phyloP scores from a whole-genome alignment of 2,797 vertebrate species.

The Lacerta bilineata region DNA sequence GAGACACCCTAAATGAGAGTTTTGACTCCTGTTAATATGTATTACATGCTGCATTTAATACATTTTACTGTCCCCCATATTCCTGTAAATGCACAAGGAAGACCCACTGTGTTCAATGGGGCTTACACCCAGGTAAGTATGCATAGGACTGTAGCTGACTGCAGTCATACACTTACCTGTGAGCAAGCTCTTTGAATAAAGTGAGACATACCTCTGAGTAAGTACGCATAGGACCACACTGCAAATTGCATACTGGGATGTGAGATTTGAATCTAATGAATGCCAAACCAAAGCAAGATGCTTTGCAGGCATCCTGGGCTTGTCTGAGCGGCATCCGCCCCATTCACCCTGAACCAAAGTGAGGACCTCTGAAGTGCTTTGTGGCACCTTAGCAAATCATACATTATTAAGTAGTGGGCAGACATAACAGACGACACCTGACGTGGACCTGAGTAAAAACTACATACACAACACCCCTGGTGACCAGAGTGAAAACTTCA shows the following conservation, averaged over 20 bases:
- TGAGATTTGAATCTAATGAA: no score
- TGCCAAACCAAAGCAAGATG: no score
- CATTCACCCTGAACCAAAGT: no score
- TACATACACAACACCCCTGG: no score
- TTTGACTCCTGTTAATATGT: background rate
- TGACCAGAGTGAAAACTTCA: no score
- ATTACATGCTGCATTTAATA: background rate
- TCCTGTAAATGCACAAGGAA: background rate
- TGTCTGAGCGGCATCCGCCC: no score
- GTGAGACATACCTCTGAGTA: background rate
- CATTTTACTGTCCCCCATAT: background rate
- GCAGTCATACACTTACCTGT: background rate
- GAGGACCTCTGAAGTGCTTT: no score
- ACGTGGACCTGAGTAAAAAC: no score
- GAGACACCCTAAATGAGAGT: background rate
- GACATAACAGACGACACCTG: no score
- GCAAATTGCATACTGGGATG: background rate
- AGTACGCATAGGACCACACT: background rate
- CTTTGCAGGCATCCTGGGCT: no score
- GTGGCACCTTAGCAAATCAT: no score
- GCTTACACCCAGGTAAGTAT: background rate
- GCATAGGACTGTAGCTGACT: background rate
- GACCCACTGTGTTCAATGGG: background rate
- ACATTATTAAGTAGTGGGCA: no score
- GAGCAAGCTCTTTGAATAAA: background rate